Evolutionary conservation across 2,113 vertebrate genomes (phyloP), one percentile per base, ranked within the genome.

Genomic region (Astatoreochromis straeleni): DNA sequence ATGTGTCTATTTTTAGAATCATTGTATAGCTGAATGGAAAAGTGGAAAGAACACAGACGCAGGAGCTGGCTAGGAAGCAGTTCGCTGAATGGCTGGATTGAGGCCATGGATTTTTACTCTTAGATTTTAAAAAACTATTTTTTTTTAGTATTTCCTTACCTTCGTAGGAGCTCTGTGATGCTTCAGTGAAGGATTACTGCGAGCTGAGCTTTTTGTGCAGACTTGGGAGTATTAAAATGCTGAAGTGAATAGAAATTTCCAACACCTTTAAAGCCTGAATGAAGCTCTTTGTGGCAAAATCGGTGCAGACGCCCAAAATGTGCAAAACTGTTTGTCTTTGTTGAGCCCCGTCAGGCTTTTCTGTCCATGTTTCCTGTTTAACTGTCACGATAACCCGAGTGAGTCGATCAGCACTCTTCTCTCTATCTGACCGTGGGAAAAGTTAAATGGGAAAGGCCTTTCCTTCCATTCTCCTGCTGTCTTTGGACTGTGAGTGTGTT

Each of bases 391-490:
- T 78, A 78, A 78, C 70, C 45, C 17, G 29, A 80, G 75, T 33
- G 21, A 85, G 85, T 84, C 84, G 51, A 55, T 89, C 90, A 85
- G 6, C 81, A 54, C 57, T 89, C 80, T 81, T 88, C 85, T 88
- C 78, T 92, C 83, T 89, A 38, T 94, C 82, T 92, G 58, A 92
- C 81, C 53, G 68, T 96, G 95, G 94, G 94, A 96, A 95, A 94
- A 88, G 83, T n/a, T 40, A 13, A 89, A 87, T 85, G 86, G 88
- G 70, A 87, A 73, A 82, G 24, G 31, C 78, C 38, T 94, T 95
- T 95, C 92, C 92, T 90, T 88, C 88, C 24, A 90, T 95, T 96
- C 92, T 90, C 93, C 88, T 87, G 53, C 87, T 90, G 83, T 93
- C 70, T 85, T 88, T 88, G 87, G 82, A 82, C 55, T 53, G 21